phyloP scores from a whole-genome alignment of 2,888 invertebrate species.

The Gastrophysa polygoni region DNA sequence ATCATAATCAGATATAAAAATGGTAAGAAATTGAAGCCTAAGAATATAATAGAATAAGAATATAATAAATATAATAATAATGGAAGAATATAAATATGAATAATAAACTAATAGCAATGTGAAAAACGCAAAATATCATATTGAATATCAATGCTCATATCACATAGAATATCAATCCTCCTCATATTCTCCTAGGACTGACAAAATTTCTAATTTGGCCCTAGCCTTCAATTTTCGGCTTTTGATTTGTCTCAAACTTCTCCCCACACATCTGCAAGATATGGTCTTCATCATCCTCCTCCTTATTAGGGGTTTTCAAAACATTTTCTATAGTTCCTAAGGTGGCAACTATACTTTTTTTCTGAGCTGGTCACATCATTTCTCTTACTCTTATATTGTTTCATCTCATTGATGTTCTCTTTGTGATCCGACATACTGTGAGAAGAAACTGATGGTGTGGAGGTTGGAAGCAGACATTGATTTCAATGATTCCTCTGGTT shows the following conservation, averaged over 20 bases:
- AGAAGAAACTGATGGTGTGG: too few species aligned
- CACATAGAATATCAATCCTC: too few species aligned
- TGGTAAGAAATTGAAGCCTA: too few species aligned
- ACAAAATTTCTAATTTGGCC: neutral
- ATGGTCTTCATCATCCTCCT: neutral
- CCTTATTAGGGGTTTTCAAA: neutral
- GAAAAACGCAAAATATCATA: too few species aligned
- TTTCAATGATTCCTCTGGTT: too few species aligned
- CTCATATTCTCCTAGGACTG: neutral
- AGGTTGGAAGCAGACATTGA: neutral
- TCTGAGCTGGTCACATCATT: neutral
- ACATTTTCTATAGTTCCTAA: neutral
- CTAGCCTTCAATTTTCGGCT: constrained; percentile 4
- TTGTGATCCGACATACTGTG: neutral
- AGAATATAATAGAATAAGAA: too few species aligned
- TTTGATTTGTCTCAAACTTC: neutral
- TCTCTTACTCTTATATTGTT: neutral
- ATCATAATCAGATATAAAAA: too few species aligned
- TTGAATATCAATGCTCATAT: too few species aligned
- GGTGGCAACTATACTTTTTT: constrained; percentile 4
- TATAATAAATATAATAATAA: too few species aligned
- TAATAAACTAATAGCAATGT: too few species aligned
- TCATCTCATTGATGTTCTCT: constrained; percentile 7
- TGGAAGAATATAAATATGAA: too few species aligned
- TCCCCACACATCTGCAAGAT: neutral